These are phyloP conservation scores for Ctena decussata DNA, from an alignment of 2,888 invertebrate species.

Conservation along the genomic window DNA sequence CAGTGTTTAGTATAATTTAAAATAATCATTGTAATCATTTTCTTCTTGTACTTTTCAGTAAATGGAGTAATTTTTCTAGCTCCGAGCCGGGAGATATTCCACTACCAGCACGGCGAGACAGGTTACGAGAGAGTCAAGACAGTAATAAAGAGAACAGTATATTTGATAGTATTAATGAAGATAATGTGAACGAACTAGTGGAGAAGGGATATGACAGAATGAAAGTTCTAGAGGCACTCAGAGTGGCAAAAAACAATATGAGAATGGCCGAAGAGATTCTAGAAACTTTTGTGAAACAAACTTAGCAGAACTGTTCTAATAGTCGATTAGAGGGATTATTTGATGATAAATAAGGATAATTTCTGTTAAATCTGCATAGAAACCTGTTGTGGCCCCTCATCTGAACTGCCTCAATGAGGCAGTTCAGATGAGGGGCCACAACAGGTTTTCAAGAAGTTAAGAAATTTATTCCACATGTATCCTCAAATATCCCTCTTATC, in stretches of 20 bases:
- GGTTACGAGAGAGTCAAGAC: slow-evolving; percentile 83
- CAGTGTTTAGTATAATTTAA: too few relatives aligned
- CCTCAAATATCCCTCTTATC: too few relatives aligned
- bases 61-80: slow-evolving; percentile 8
- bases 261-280: slow-evolving; percentile 98
- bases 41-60: slow-evolving; percentile 30
- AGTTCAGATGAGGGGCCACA: too few relatives aligned
- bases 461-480: too few relatives aligned
- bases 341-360: too few relatives aligned
- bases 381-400: too few relatives aligned
- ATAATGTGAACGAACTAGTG: slow-evolving; percentile 93
- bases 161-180: slow-evolving; percentile 80
- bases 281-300: slow-evolving; percentile 92
- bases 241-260: slow-evolving; percentile 96
- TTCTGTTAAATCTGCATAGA: too few relatives aligned
- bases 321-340: too few relatives aligned
- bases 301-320: too few relatives aligned
- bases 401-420: too few relatives aligned
- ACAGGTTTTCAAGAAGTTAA: too few relatives aligned
- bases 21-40: too few relatives aligned
- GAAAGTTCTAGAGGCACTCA: slow-evolving; percentile 95
- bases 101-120: slow-evolving; percentile 74
- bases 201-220: slow-evolving; percentile 96
- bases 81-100: slow-evolving; percentile 68
- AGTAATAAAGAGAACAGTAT: slow-evolving; percentile 84